Evolutionary conservation across 1,140 invertebrate genomes (phyloP), one percentile per base, ranked within the genome.

Genomic region (Manduca sexta): DNA sequence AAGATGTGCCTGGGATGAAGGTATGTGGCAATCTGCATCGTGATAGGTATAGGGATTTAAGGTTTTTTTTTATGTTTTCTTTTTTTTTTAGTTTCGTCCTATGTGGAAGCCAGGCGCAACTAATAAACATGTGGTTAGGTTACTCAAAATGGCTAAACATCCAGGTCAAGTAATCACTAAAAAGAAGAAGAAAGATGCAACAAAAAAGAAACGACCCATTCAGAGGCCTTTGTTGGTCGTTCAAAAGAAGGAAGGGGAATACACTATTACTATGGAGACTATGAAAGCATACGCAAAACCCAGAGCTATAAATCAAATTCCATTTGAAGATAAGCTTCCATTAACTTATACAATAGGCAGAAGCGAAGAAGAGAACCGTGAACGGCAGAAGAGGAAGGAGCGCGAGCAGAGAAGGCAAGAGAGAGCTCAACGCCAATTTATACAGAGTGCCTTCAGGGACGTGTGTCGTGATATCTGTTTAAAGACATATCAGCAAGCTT

Each of bases 401-500:
- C 67, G 76, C 7, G 66, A 56, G 18, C 66, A 69, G 21, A 71
- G 79, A 47, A 52, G 73, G 10, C 61, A 82, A 7, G 77, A 85
- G 47, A 68, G 74, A 60, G 64, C 52, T 33, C 74, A 85, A 52
- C 68, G 79, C 2, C 44, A 64, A 35, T 85, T 77, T 46, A 71
- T 85, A 49, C 75, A 85, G 53, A 74, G 69, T 53, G 64, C 79
- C 26, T 85, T 85, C 48, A 72, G 41, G 53, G 69, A 85, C 48
- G 69, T 83, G 65, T 85, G 81, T 42, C 52, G 76, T 30, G 77
- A 85, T 39, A 82, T 85, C 45, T 85, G 82, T 52, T 39, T 82
- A 7, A 85, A 83, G 51, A 82, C 82, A 8, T 85, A 83, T 46
- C 77, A 80, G 56, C 79, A 85, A 64, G 79, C 82, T 0, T 54